Base-by-base conservation (phyloP, 2,888 invertebrate genomes). In the Pedicia rivosa region DNA sequence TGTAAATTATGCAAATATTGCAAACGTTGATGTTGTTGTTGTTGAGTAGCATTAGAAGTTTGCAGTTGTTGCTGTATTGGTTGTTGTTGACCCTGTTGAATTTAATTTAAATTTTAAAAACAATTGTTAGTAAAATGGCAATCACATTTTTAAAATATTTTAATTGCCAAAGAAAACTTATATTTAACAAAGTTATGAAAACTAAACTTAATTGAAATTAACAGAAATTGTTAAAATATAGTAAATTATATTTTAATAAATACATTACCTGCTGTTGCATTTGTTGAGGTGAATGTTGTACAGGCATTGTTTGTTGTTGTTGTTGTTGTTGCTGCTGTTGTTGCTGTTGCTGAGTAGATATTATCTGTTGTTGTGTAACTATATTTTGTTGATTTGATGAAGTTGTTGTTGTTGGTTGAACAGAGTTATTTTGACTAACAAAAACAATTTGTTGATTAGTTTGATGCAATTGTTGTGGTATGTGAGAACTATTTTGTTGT, bases 11-110 rank as follows among this genome's bases (percentile, higher is more conserved):
- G 44, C 61, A 65, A 63, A 48, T 64, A 64, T 62, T 69, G 68
- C 48, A 68, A 63, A 5, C 54, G 53, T 20, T 53, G 54, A 28
- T 68, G 55, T 42, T 68, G 70, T 40, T 69, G 70, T 49, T 70
- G 70, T 48, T 70, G 71, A 35, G 55, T 48, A 70, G 55, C 35
- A 69, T 67, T 44, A 70, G 71, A 43, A 69, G 37, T 5, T 1
- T 56, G 53, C 40, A 54, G 50, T 17, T 53, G 53, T 30, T 54
- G 52, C 30, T 57, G 57, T n/a, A 58, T 25, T 16, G 25, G 35
- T 17, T 31, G 30, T 25, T 35, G 24, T 7, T 24, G 24, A 24
- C 24, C 24, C 24, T 24, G 24, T 24, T n/a, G n/a, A n/a, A n/a
- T n/a, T n/a, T n/a, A n/a, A n/a, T n/a, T n/a, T n/a, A n/a, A n/a